A percentile compares a stretch with the other conserved stretches of the same genome.
These are phyloP conservation scores for Lepeophtheirus nordmannii DNA, from an alignment of 2,888 invertebrate genomes.

Conservation along the genomic window DNA sequence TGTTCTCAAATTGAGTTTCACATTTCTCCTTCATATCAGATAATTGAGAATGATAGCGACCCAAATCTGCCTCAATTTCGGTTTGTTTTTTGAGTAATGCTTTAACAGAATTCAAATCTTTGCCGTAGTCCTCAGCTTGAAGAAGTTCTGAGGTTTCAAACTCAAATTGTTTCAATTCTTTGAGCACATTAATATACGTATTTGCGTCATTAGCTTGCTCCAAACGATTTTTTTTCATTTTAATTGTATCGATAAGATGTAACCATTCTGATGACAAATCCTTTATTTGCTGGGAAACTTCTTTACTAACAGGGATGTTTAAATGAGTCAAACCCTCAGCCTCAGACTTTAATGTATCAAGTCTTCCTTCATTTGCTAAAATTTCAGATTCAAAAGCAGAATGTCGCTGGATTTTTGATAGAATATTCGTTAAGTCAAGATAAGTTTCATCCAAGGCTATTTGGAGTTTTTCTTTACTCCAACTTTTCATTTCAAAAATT, in stretches of 20 bases:
- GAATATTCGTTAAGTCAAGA: conserved; percentile 86
- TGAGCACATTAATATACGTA: background rate
- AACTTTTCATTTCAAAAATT: conserved; percentile 47
- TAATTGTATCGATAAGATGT: conserved; percentile 61
- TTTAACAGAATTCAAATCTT: conserved; percentile 69
- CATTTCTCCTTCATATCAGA: background rate
- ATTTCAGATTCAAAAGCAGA: conserved; percentile 89
- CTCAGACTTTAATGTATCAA: conserved; percentile 63
- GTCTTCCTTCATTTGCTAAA: conserved; percentile 67
- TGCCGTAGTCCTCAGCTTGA: conserved; percentile 61
- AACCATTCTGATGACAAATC: conserved; percentile 75
- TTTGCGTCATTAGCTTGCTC: conserved; percentile 59
- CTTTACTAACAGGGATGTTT: conserved; percentile 1
- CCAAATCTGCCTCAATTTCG: conserved; percentile 67
- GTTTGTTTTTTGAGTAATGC: conserved; percentile 48
- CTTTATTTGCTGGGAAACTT: conserved; percentile 44
- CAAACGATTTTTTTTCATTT: conserved; percentile 63
- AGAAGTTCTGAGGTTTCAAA: conserved; percentile 67
- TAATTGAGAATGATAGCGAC: conserved; percentile 33
- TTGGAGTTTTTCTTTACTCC: conserved; percentile 43
- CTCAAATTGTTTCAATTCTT: conserved; percentile 48
- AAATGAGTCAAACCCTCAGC: conserved; percentile 40
- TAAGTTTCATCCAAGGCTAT: conserved; percentile 84
- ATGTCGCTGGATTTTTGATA: conserved; percentile 89
- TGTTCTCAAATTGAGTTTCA: background rate